phyloP scores from a whole-genome alignment of 2,113 vertebrate species.

The Eleginops maclovinus region DNA sequence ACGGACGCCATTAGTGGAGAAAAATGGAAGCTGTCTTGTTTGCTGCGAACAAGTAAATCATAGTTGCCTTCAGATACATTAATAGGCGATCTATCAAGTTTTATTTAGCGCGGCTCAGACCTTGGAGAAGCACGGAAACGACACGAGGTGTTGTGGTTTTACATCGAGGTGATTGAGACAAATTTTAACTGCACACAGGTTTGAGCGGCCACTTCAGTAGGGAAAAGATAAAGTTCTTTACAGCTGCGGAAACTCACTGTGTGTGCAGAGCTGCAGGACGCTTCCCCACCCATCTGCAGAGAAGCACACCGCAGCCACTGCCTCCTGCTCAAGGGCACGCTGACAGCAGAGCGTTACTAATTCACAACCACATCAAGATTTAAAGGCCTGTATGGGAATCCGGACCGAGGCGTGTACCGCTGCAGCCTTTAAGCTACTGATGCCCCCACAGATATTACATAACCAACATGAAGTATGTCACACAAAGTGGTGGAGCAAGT shows the following conservation, averaged over 20 bases:
- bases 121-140: constrained; percentile 49
- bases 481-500: not conserved
- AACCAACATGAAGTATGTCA: constrained; percentile 23
- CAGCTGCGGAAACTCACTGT: constrained; percentile 11
- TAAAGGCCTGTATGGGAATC: constrained; percentile 28
- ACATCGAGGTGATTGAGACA: constrained; percentile 58
- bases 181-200: constrained; percentile 23
- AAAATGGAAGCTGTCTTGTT: constrained; percentile 79
- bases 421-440: constrained; percentile 24
- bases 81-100: constrained; percentile 80
- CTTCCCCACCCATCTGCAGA: not conserved
- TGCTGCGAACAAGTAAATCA: constrained; percentile 79
- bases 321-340: constrained; percentile 40
- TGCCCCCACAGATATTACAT: constrained; percentile 31
- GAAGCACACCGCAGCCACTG: not conserved
- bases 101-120: constrained; percentile 66
- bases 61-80: constrained; percentile 70
- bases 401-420: constrained; percentile 6
- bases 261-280: no score
- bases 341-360: constrained; percentile 19
- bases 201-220: constrained; percentile 23
- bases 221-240: constrained; percentile 28
- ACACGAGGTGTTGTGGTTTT: constrained; percentile 46
- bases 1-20: constrained; percentile 77
- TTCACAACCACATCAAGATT: constrained; percentile 18